Evolutionary conservation across 2,113 vertebrate genomes (phyloP).

Genomic region (Trogon melanurus): DNA sequence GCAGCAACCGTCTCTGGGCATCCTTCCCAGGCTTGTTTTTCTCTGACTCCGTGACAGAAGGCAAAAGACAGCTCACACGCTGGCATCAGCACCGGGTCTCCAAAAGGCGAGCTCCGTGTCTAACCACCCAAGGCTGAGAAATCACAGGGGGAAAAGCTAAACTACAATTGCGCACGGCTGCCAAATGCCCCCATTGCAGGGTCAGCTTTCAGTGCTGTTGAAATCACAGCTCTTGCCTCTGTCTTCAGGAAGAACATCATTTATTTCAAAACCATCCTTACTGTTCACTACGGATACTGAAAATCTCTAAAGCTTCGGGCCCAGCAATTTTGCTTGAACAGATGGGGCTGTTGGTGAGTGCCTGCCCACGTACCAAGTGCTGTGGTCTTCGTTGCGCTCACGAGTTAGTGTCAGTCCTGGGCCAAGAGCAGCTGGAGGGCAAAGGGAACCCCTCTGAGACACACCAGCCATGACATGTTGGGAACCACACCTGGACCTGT

Average conservation of each 20-base stretch:
- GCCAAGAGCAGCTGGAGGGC: neutral
- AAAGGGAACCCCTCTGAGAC: neutral
- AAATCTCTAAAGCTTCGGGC: neutral
- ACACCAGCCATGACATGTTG: accelerated
- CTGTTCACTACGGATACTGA: neutral
- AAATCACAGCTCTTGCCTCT: neutral
- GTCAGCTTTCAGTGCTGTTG: neutral
- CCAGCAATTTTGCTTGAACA: neutral
- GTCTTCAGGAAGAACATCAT: neutral
- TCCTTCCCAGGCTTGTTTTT: neutral
- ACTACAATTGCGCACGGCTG: neutral
- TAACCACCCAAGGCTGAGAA: neutral
- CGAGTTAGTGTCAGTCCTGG: no score
- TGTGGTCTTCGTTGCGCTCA: neutral
- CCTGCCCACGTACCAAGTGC: neutral
- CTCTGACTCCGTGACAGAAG: neutral
- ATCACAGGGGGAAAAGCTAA: neutral
- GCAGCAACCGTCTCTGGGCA: neutral
- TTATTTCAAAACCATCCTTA: neutral
- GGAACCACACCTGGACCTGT: neutral
- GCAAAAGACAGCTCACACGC: neutral
- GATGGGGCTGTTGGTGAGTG: neutral
- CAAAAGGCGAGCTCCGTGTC: neutral
- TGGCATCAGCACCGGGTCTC: neutral
- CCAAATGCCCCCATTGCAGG: conserved; percentile 23